Evolutionary conservation across 1,140 invertebrate species (phyloP).

Genomic region (Adoxophyes honmai): DNA sequence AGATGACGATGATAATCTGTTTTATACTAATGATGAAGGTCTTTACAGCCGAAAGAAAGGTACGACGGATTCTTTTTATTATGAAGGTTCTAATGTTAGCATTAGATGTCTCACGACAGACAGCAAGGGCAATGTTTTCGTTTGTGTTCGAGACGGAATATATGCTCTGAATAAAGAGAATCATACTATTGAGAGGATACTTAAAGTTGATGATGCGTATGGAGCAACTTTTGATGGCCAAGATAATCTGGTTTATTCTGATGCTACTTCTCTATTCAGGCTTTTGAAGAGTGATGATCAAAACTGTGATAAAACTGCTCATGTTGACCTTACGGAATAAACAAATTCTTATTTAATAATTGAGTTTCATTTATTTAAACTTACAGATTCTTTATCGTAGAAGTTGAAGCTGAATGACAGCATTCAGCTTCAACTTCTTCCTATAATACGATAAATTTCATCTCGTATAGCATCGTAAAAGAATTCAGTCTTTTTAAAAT

Average conservation of each 20-base stretch:
- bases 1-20: conserved; percentile 47
- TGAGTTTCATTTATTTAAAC: no score
- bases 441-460: no score
- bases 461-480: no score
- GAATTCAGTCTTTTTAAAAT: no score
- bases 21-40: conserved; percentile 47
- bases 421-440: no score
- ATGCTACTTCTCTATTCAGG: conserved; percentile 38
- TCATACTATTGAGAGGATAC: conserved; percentile 31
- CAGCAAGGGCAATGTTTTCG: conserved; percentile 40
- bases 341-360: background rate
- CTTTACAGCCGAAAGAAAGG: conserved; percentile 51
- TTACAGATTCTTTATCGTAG: no score
- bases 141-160: conserved; percentile 47
- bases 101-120: conserved; percentile 46
- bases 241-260: conserved; percentile 57
- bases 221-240: conserved; percentile 54
- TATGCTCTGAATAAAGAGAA: conserved; percentile 39
- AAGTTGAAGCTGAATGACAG: no score
- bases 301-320: conserved; percentile 28
- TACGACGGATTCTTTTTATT: conserved; percentile 37
- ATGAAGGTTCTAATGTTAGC: conserved; percentile 24
- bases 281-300: conserved; percentile 19
- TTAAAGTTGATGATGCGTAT: conserved; percentile 43
- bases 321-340: background rate